phyloP scores from a whole-genome alignment of 2,113 vertebrate species.

The Mesocricetus auratus region DNA sequence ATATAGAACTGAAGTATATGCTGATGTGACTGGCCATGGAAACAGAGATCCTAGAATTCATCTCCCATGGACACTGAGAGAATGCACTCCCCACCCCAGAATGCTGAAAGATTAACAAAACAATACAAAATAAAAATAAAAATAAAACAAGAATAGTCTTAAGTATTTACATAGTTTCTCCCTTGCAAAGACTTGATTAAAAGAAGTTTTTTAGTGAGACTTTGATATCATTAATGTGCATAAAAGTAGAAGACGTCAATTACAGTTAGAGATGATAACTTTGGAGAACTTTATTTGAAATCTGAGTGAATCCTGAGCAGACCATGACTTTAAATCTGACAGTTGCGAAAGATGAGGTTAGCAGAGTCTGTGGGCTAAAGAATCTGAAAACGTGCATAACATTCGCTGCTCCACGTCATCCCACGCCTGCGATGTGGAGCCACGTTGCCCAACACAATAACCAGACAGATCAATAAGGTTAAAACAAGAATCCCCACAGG shows the following conservation, averaged over 20 bases:
- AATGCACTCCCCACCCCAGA: not conserved
- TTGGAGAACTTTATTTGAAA: constrained; percentile 31
- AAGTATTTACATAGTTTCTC: not conserved
- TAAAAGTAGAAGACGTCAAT: constrained; percentile 22
- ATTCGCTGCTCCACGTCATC: not conserved
- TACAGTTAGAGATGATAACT: constrained; percentile 9
- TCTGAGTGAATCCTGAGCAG: constrained; percentile 45
- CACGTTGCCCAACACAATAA: not conserved
- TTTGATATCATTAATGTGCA: not conserved
- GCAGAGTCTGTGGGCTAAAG: constrained; percentile 21
- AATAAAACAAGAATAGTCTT: not conserved
- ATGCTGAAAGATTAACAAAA: not conserved
- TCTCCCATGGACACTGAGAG: not conserved
- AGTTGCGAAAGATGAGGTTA: constrained; percentile 41
- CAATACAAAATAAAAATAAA: not conserved
- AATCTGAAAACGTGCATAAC: not conserved
- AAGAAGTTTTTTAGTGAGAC: not conserved
- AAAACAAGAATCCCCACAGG: constrained; percentile 76
- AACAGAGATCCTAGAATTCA: not conserved
- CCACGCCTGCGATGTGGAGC: not conserved
- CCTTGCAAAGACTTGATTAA: not conserved
- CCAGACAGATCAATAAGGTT: constrained; percentile 66
- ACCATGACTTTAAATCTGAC: constrained; percentile 22
- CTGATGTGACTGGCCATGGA: not conserved
- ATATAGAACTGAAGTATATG: not conserved